Evolutionary conservation across 2,888 invertebrate genomes (phyloP), one percentile per base, ranked within the genome.

Genomic region (Melanchra persicariae): DNA sequence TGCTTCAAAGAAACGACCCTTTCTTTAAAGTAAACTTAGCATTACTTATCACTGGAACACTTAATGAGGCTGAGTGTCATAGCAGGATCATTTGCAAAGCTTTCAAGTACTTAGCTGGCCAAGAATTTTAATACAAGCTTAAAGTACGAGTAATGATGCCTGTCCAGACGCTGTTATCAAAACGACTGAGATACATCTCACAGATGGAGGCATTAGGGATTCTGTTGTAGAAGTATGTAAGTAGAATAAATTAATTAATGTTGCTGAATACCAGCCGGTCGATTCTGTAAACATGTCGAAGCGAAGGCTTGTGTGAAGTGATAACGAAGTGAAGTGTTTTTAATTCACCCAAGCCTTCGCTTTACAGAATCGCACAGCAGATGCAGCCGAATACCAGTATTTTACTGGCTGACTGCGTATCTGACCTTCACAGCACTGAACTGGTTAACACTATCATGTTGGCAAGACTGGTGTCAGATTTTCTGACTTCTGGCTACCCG

Each of bases 61-160:
- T 74, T 65, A 49, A 75, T 63, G 70, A 60, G 4, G 24, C 79
- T 61, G 40, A 74, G 70, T 63, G 65, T 70, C 65, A 63, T 34
- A 57, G 78, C 55, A 57, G 62, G 58, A 63, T 61, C 80, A 74
- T 80, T 80, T 74, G 60, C 52, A 43, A 77, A 79, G 73, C 80
- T 77, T 77, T 67, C 58, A 79, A 60, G 66, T 65, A 69, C 65
- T 77, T 61, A 73, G 52, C 34, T 63, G 19, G 58, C 47, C 24
- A 64, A 70, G 77, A 74, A 77, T 74, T 80, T 80, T 80, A 77
- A 80, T 74, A 52, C 55, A 34, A 80, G 43, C 70, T 68, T 47
- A 49, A 52, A 74, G 65, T 17, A 37, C 55, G 77, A 80, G 57
- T 74, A 22, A 80, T 77, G 55, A 22, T 15, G 10, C n/a, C 54